These are phyloP conservation scores for Dinothrombium tinctorium DNA, from an alignment of 1,140 invertebrate genomes.

Conservation along the genomic window DNA sequence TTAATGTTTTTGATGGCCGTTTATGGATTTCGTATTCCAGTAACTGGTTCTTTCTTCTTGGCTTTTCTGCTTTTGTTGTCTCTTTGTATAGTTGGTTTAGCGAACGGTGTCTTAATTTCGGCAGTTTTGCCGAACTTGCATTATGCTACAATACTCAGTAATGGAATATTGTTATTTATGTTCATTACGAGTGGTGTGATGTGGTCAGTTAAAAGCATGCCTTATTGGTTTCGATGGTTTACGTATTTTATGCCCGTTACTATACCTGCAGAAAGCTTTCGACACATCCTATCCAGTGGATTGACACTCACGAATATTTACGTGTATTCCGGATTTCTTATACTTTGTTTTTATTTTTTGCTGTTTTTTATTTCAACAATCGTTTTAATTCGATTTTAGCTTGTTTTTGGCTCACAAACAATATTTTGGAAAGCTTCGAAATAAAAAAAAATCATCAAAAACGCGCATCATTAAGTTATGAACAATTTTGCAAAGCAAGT, in stretches of 20 bases:
- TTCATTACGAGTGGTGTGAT: constrained; percentile 42
- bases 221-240: constrained; percentile 48
- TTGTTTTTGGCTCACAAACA: too few relatives aligned
- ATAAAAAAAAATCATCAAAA: too few relatives aligned
- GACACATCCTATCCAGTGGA: constrained; percentile 34
- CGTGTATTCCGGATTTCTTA: too few relatives aligned
- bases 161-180: constrained; percentile 1
- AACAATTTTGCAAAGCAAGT: too few relatives aligned
- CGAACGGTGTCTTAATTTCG: constrained; percentile 1
- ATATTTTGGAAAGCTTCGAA: too few relatives aligned
- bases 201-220: constrained; percentile 84
- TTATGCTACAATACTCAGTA: background rate
- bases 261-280: constrained; percentile 60
- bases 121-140: background rate
- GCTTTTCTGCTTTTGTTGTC: background rate
- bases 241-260: constrained; percentile 64
- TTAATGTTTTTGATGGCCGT: background rate
- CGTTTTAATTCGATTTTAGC: too few relatives aligned
- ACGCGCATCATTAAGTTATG: too few relatives aligned
- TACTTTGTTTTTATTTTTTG: too few relatives aligned
- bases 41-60: background rate
- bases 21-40: background rate
- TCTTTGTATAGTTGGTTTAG: background rate
- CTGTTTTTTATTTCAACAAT: too few relatives aligned
- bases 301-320: too few relatives aligned